Base-by-base conservation (phyloP, 2,797 vertebrate genomes). In the Phalanger gymnotis region DNA sequence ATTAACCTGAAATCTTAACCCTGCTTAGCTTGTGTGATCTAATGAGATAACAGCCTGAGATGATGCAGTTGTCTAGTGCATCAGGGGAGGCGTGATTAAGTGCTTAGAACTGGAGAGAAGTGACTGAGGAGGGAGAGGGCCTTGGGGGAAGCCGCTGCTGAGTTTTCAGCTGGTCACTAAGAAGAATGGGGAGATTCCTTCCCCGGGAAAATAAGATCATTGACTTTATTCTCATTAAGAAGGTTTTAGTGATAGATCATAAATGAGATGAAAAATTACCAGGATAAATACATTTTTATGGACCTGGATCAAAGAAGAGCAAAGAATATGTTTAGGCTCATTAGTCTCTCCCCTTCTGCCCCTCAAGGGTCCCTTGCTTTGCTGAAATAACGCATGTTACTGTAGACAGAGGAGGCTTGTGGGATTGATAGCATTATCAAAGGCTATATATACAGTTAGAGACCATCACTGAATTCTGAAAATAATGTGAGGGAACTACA, bases 1-100 rank as follows among this genome's bases (percentile, higher is more conserved):
- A 87, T 87, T 87, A 87, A 87, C 73, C 73, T 51, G 73, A 87
- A 87, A 87, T 87, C 40, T 87, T 87, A 87, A 87, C 73, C 73
- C 22, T 87, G 73, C 40, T 87, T 87, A 87, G 40, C 40, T 87
- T 51, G 40, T 87, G 73, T 27, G 40, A 87, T 87, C 73, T 51
- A 87, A 87, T 87, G 73, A 27, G 40, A 51, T 47, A 87, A 87
- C 9, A 87, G 73, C 40, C 73, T 87, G 73, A 47, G 73, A 87
- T 51, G 40, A 87, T 27, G 40, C 3, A 0, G 40, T 47, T 87
- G 25, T 87, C 22, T 51, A 47, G 66, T 27, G 40, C 40, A 51
- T 87, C 73, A 51, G 73, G 73, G 40, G 40, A 87, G 40, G 22
- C 3, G 4, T 47, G 73, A 87, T 51, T 87, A 51, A 87, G 34